Conservation (phyloP, 2,113 vertebrate genomes). For the Cnemophilus loriae region DNA sequence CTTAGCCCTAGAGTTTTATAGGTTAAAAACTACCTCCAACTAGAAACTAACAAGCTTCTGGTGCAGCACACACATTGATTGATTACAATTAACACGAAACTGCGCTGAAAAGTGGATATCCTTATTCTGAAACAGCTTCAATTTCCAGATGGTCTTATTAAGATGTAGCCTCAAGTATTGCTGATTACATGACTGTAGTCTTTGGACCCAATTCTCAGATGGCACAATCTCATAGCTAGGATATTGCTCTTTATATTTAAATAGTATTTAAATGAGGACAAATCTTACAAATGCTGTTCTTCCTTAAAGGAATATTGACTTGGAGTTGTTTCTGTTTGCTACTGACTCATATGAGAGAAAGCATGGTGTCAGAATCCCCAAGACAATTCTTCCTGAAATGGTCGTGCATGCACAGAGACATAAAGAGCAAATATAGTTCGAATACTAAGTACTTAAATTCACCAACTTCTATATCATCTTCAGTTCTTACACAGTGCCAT, state of each 20-base stretch:
- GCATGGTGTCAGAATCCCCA: not conserved
- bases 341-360: not conserved
- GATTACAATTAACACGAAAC: not conserved
- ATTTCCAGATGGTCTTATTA: conserved; percentile 20
- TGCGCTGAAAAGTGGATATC: not conserved
- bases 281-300: not conserved
- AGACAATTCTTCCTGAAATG: not conserved
- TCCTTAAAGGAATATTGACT: not conserved
- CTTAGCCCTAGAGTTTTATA: not conserved
- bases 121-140: not conserved
- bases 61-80: not conserved
- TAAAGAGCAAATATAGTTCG: not conserved
- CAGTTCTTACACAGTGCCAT: not conserved
- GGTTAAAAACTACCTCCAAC: not conserved
- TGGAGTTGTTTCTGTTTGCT: not conserved
- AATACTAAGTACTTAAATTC: not conserved
- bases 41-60: not conserved
- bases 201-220: not conserved
- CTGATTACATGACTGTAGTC: not conserved
- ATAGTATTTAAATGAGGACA: not conserved
- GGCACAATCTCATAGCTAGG: not conserved
- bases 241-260: not conserved
- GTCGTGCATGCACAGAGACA: not conserved
- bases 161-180: not conserved
- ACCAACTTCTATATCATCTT: not conserved